Conservation (phyloP, 2,113 vertebrate genomes). For the Periophthalmodon schlosseri region DNA sequence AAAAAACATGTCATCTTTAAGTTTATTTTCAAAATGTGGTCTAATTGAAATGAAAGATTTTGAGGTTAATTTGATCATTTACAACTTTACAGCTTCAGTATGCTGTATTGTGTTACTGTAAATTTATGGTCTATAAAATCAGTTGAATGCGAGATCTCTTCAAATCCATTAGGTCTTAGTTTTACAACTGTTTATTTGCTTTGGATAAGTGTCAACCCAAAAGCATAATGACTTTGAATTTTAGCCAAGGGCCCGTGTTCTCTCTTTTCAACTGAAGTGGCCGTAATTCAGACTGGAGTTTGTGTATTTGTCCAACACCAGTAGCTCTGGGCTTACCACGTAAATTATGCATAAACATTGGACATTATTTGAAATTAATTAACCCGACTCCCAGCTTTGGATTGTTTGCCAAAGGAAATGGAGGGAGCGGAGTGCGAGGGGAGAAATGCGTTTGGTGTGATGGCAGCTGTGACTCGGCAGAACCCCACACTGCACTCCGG, state of each 20-base stretch:
- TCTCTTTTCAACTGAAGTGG: slow-evolving; percentile 60
- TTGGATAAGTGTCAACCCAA: slow-evolving; percentile 58
- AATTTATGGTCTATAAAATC: background rate
- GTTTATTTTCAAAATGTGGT: too few species aligned
- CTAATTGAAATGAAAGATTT: too few species aligned
- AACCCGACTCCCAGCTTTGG: slow-evolving; percentile 51
- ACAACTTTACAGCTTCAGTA: background rate
- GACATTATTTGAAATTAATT: slow-evolving; percentile 81
- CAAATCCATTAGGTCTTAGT: slow-evolving; percentile 12
- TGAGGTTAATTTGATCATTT: too few species aligned
- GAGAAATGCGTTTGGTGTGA: slow-evolving; percentile 37
- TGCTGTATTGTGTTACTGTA: background rate
- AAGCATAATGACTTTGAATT: slow-evolving; percentile 51
- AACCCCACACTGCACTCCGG: slow-evolving; percentile 64
- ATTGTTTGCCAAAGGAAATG: slow-evolving; percentile 73
- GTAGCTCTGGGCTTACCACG: slow-evolving; percentile 73
- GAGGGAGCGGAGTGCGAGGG: slow-evolving; percentile 36
- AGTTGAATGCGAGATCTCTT: background rate
- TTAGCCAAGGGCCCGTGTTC: slow-evolving; percentile 41
- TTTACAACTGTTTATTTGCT: slow-evolving; percentile 67
- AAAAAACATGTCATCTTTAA: too few species aligned
- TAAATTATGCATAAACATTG: slow-evolving; percentile 79
- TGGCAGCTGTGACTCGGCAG: slow-evolving; percentile 69
- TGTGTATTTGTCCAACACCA: slow-evolving; percentile 79
- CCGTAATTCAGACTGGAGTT: slow-evolving; percentile 70